Evolutionary conservation across 2,113 vertebrate species (phyloP), one percentile per base, ranked within the genome.

Genomic region (Calidris pygmaea): DNA sequence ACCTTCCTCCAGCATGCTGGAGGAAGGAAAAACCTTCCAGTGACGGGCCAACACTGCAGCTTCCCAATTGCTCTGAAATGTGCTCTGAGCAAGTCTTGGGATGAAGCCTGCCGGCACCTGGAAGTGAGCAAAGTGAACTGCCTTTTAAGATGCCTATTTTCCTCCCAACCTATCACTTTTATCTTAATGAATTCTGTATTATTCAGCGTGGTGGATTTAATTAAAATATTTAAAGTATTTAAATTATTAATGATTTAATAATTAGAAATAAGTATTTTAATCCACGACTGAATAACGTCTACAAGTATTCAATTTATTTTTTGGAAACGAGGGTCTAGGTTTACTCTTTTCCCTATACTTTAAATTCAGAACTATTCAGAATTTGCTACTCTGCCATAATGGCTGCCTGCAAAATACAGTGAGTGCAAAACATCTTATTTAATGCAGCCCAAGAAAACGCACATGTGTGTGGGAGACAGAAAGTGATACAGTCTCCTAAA

Each of bases 181-280:
- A 92, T 85, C 73, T 89, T 78, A 89, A 92, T 89, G 60, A 87
- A 93, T 89, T 89, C 82, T 29, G 26, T 50, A 71, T 84, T 67
- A 92, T 63, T 90, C 58, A 70, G 32, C 3, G 2, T 32, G 68
- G 21, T 87, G 74, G 52, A 63, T 92, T 95, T 91, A 91, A 95
- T 97, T 74, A 91, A 95, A 82, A 89, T 78, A 85, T 52, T 90
- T 30, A 67, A 75, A 81, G 37, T 43, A 84, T 71, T 90, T 75
- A 60, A 84, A 85, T 92, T 87, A 91, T 78, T 93, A 93, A 95
- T 90, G 34, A 72, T 63, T 95, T 92, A 94, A 91, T 96, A 90
- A 94, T 93, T 95, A 89, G 84, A 91, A 92, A 63, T 77, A 88
- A 93, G 63, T 48, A 77, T 89, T 90, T 95, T 84, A 90, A 93